A percentile compares a stretch with the other conserved stretches of the same genome.
Evolutionary conservation across 2,113 vertebrate genomes (phyloP).

Genomic region (Hemibagrus wyckioides): DNA sequence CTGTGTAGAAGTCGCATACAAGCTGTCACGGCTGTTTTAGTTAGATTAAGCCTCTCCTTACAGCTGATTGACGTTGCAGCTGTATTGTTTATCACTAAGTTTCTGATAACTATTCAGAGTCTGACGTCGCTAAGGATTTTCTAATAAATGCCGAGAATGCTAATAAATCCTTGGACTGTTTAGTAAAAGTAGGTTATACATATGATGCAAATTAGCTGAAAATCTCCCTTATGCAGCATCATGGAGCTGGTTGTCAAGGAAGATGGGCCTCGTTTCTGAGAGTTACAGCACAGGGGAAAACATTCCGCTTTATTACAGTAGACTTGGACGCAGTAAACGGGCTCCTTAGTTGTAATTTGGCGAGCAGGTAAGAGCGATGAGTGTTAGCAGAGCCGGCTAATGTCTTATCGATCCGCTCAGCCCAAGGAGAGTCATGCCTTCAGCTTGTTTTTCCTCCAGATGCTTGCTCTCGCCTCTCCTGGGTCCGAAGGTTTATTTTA

Average conservation of each 20-base stretch:
- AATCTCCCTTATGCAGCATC: not conserved
- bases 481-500: slow-evolving; percentile 36
- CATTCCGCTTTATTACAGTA: slow-evolving; percentile 33
- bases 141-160: not conserved
- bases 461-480: not conserved
- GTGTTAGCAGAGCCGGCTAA: slow-evolving; percentile 35
- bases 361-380: not conserved
- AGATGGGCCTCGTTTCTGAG: not conserved
- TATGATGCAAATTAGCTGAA: not conserved
- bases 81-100: not conserved
- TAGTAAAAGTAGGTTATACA: not conserved
- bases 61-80: not conserved
- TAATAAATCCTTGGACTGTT: not conserved
- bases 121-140: not conserved
- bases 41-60: not conserved
- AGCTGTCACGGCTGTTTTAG: not conserved
- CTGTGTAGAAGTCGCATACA: too few relatives aligned
- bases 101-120: not conserved
- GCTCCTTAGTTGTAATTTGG: slow-evolving; percentile 27
- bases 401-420: slow-evolving; percentile 53
- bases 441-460: slow-evolving; percentile 28
- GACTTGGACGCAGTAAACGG: slow-evolving; percentile 25
- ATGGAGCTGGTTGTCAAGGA: not conserved
- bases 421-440: not conserved
- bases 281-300: not conserved